Evolutionary conservation across 1,140 invertebrate species (phyloP), one percentile per base, ranked within the genome.

Genomic region (Rhynchophorus ferrugineus): DNA sequence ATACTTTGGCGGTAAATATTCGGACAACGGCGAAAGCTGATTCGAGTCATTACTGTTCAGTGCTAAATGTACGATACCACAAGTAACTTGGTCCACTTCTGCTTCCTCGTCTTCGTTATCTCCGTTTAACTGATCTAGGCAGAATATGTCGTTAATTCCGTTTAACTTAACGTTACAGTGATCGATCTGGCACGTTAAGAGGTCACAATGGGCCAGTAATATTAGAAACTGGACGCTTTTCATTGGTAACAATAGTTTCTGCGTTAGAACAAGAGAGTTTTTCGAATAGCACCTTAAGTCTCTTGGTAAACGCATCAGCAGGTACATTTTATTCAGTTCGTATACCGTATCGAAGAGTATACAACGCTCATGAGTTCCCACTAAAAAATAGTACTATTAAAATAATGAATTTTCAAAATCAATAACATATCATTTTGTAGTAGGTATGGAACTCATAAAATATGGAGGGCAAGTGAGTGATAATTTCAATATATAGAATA

Each of bases 141-240:
- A 33, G 33, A 60, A 50, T 49, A 60, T 60, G 36, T 55, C 56
- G n/a, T 49, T 39, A n/a, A 60, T 45, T 22, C 52, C 58, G 16
- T 19, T 54, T 20, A 60, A 19, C 47, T 60, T 60, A 5, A 58
- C 55, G 3, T 19, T 45, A 45, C 50, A 57, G 38, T 57, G 36
- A 34, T 60, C 52, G 9, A 58, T 43, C 3, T 38, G 24, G 6
- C 17, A 11, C 2, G 45, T 51, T 18, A 33, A 6, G 9, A 58
- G 22, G 35, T 60, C 58, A 16, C 41, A 53, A 13, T 55, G 21
- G 2, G 51, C 51, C n/a, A 60, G 44, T 9, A 52, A 44, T 16
- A 47, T 41, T 21, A 60, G 42, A 21, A 54, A 29, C 11, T 29
- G 7, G 5, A 43, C 34, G 7, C 46, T 51, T 19, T 52, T 50